A percentile compares a stretch with the other conserved stretches of the same genome.
Evolutionary conservation across 2,113 vertebrate species (phyloP).

Genomic region (Perccottus glenii): DNA sequence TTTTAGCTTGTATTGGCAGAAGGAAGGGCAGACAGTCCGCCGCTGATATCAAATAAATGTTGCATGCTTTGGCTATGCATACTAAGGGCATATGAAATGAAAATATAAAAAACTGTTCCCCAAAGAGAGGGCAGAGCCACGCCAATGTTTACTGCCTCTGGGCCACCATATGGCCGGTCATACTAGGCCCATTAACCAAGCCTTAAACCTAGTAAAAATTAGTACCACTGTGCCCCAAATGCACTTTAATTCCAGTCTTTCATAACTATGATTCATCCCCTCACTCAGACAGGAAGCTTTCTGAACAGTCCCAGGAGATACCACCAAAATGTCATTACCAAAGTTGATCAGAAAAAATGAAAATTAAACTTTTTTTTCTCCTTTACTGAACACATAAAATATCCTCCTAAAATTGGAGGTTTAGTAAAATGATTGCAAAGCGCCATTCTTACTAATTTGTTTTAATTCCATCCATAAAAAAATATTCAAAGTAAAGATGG

Average conservation of each 20-base stretch:
- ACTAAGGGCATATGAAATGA: conserved; percentile 18
- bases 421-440: too few relatives aligned
- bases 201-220: conserved; percentile 6
- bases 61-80: conserved; percentile 22
- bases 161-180: conserved; percentile 10
- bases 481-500: too few relatives aligned
- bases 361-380: not conserved
- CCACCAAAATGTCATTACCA: conserved; percentile 6
- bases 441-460: too few relatives aligned
- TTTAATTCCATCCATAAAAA: too few relatives aligned
- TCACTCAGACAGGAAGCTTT: conserved; percentile 1
- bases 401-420: too few relatives aligned
- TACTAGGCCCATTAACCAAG: conserved; percentile 10
- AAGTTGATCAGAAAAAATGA: not conserved
- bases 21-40: conserved; percentile 22
- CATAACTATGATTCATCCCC: conserved; percentile 5
- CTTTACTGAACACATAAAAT: not conserved
- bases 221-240: not conserved
- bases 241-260: not conserved
- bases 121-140: conserved; percentile 9
- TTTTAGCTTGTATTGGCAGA: conserved; percentile 22
- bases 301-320: not conserved
- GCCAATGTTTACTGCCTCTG: conserved; percentile 10
- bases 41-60: conserved; percentile 40
- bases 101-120: conserved; percentile 27